Evolutionary conservation across 2,113 vertebrate species (phyloP).

Genomic region (Sphaerodactylus townsendi): DNA sequence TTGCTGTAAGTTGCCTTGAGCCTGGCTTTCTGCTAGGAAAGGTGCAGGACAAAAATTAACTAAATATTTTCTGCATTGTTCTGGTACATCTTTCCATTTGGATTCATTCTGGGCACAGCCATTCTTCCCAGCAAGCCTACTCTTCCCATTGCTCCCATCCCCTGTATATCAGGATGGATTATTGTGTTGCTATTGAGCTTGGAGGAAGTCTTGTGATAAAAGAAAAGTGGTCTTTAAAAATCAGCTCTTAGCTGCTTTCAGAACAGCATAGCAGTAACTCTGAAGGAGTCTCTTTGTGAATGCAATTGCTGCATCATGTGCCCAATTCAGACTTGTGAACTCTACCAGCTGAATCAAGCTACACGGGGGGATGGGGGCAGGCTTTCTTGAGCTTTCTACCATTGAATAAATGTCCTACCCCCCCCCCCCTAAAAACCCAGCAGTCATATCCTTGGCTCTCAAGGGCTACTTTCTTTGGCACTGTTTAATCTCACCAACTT

Average conservation of each 20-base stretch:
- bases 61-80: too few relatives aligned
- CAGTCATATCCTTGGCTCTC: slow-evolving; percentile 64
- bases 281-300: slow-evolving; percentile 63
- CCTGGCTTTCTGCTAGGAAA: too few relatives aligned
- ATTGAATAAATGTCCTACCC: slow-evolving; percentile 57
- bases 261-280: too few relatives aligned
- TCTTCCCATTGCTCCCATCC: not conserved
- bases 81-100: not conserved
- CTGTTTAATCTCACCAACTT: slow-evolving; percentile 51
- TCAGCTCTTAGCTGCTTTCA: not conserved
- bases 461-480: slow-evolving; percentile 55
- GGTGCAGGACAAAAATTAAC: too few relatives aligned
- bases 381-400: slow-evolving; percentile 63
- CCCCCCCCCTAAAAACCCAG: slow-evolving; percentile 72
- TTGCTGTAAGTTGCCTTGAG: too few relatives aligned
- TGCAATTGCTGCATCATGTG: slow-evolving; percentile 59
- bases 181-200: not conserved
- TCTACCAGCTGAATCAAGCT: slow-evolving; percentile 69
- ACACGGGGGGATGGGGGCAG: slow-evolving; percentile 60
- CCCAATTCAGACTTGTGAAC: slow-evolving; percentile 63
- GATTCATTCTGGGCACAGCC: not conserved
- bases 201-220: not conserved
- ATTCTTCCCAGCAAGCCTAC: not conserved
- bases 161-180: not conserved
- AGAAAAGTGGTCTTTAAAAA: not conserved